Evolutionary conservation across 2,797 vertebrate species (phyloP).

Genomic region (Clarias laeviceps): DNA sequence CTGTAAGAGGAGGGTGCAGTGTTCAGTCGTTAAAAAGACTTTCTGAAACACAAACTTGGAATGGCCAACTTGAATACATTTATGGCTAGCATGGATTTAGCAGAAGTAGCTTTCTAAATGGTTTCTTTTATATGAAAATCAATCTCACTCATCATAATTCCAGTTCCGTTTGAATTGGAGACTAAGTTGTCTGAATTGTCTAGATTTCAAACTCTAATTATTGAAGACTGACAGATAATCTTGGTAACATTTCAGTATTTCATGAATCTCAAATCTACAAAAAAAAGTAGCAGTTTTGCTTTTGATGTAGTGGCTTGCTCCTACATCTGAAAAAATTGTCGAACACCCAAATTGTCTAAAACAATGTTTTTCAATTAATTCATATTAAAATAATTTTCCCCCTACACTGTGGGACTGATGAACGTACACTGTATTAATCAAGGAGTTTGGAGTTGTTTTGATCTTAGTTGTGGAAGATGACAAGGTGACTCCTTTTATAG

Average conservation of each 20-base stretch:
- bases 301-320: not conserved
- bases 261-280: not conserved
- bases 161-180: not conserved
- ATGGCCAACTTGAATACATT: not conserved
- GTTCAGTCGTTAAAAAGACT: not conserved
- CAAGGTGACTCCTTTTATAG: slow-evolving; percentile 19
- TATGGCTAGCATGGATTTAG: not conserved
- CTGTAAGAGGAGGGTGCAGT: not conserved
- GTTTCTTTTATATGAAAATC: not conserved
- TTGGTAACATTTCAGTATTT: not conserved
- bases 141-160: not conserved
- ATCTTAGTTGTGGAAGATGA: not conserved
- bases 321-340: not conserved
- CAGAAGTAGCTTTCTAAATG: not conserved
- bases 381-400: not conserved
- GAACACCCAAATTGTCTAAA: not conserved
- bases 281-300: not conserved
- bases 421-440: slow-evolving; percentile 25
- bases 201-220: not conserved
- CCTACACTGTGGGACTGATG: slow-evolving; percentile 2
- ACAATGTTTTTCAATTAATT: not conserved
- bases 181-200: not conserved
- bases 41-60: not conserved
- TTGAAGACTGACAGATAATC: not conserved
- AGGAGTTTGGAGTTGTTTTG: not conserved